A percentile compares a stretch with the other conserved stretches of the same genome.
Evolutionary conservation across 53 echinoderm and acorn worm genomes (phyloP).

Genomic region (Mesocentrotus franciscanus): DNA sequence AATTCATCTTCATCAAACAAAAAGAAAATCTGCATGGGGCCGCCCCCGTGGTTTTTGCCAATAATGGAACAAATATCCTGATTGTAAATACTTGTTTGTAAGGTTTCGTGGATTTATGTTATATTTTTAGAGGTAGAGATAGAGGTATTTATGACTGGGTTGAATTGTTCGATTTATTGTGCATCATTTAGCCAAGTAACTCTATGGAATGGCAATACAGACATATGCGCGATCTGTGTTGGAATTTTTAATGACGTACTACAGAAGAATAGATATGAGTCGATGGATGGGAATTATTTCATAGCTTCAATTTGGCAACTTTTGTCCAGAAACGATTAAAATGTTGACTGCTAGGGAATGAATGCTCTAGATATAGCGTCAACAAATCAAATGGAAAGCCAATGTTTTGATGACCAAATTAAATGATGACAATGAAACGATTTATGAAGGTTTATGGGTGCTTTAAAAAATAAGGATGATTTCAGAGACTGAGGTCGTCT

Average conservation of each 20-base stretch:
- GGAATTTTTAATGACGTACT: neutral
- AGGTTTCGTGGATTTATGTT: neutral
- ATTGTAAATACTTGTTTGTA: neutral
- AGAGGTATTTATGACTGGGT: neutral
- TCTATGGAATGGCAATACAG: neutral
- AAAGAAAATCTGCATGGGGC: slow-evolving; percentile 3
- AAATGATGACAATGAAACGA: neutral
- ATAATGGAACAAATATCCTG: neutral
- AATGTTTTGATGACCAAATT: slow-evolving; percentile 20
- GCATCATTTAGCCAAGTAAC: neutral
- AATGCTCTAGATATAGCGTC: slow-evolving; percentile 9
- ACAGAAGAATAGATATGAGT: neutral
- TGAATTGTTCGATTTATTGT: neutral
- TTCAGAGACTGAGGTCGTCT: neutral
- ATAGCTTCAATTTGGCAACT: neutral
- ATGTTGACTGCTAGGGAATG: neutral
- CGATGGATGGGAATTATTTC: neutral
- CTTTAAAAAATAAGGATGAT: neutral
- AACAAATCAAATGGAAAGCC: neutral
- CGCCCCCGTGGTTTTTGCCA: neutral
- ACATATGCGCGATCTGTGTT: neutral
- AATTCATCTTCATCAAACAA: neutral
- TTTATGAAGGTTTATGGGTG: neutral
- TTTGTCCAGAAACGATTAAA: neutral
- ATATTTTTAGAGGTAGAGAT: neutral